Conservation (phyloP, 53 echinoderm and acorn worm species). For the Henricia sp. region DNA sequence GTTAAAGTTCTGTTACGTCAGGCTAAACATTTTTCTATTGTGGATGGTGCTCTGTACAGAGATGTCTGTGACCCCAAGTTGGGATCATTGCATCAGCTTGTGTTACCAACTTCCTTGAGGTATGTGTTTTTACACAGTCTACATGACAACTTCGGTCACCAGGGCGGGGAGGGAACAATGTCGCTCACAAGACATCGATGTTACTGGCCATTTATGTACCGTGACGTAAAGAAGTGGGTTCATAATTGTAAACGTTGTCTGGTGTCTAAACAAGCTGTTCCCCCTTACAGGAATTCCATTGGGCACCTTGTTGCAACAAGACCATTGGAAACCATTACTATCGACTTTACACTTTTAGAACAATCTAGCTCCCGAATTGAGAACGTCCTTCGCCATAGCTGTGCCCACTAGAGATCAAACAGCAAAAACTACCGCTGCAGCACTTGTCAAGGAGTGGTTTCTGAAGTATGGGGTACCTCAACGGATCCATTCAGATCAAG, state of each 20-base stretch:
- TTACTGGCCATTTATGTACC: not conserved
- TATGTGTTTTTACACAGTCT: not conserved
- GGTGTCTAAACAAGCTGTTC: not conserved
- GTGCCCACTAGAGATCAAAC: slow-evolving; percentile 60
- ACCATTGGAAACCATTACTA: slow-evolving; percentile 49
- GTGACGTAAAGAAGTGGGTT: not conserved
- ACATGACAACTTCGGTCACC: slow-evolving; percentile 8
- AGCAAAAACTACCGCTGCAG: slow-evolving; percentile 50
- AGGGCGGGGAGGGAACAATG: not conserved
- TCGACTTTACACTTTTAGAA: slow-evolving; percentile 51
- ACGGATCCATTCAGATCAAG: slow-evolving; percentile 55
- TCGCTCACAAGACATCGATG: not conserved
- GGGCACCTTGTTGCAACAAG: not conserved
- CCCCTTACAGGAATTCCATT: not conserved
- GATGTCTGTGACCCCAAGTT: not conserved
- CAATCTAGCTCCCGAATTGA: slow-evolving; percentile 44
- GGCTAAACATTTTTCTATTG: not conserved
- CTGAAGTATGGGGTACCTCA: slow-evolving; percentile 43
- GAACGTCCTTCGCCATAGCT: slow-evolving; percentile 45
- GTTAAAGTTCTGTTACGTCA: not conserved
- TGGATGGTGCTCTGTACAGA: not conserved
- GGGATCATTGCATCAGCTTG: not conserved
- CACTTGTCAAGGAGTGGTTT: slow-evolving; percentile 41
- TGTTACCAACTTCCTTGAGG: not conserved
- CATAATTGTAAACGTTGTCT: not conserved